Evolutionary conservation across 2,888 invertebrate species (phyloP).

Genomic region (Carpatolechia fugitivella): DNA sequence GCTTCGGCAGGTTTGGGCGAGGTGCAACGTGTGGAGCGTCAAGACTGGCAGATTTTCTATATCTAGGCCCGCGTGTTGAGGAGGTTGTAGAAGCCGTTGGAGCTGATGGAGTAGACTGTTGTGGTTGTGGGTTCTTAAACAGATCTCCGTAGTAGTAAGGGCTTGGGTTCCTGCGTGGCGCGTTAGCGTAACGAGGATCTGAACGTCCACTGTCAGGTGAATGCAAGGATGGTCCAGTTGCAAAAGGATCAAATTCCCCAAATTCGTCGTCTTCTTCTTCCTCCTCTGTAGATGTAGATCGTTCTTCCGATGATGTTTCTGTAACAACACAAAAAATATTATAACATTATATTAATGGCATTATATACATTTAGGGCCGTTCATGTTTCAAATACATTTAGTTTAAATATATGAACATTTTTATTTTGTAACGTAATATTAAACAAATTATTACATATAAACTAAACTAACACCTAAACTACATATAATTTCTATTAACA

Average conservation of each 20-base stretch:
- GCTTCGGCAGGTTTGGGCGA: slow-evolving; percentile 80
- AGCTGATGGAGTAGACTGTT: slow-evolving; percentile 69
- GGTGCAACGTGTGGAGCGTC: slow-evolving; percentile 85
- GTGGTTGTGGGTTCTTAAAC: slow-evolving; percentile 76
- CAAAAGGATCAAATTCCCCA: slow-evolving; percentile 72
- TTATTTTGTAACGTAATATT: too few species aligned
- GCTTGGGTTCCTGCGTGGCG: slow-evolving; percentile 84
- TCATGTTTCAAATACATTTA: too few species aligned
- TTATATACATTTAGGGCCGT: too few species aligned
- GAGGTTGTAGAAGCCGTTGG: slow-evolving; percentile 66
- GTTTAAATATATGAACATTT: too few species aligned
- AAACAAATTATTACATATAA: too few species aligned
- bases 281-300: slow-evolving; percentile 75
- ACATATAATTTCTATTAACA: background rate
- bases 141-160: slow-evolving; percentile 92
- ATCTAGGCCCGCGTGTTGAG: slow-evolving; percentile 76
- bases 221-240: slow-evolving; percentile 80
- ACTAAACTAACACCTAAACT: too few species aligned
- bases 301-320: slow-evolving; percentile 70
- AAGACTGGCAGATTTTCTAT: slow-evolving; percentile 86
- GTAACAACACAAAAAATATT: slow-evolving; percentile 40
- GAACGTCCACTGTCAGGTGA: slow-evolving; percentile 84
- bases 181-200: slow-evolving; percentile 76
- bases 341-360: too few species aligned
- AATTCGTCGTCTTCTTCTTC: slow-evolving; percentile 81